Conservation (phyloP, 23 tunicate genomes). For the Halocynthia roretzi region DNA sequence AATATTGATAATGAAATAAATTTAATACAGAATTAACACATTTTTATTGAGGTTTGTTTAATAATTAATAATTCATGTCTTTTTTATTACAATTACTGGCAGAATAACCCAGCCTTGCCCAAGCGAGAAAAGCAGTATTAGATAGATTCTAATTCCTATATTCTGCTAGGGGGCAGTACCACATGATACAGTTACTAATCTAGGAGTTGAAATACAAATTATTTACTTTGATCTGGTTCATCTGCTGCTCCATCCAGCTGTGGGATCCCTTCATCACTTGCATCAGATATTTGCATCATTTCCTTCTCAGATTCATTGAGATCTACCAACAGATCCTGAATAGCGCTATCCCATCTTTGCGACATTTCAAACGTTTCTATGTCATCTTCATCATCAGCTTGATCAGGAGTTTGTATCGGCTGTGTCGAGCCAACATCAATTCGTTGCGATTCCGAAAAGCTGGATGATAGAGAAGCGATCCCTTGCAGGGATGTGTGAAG, state of each 20-base stretch:
- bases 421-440: not conserved
- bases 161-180: too few species aligned
- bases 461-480: not conserved
- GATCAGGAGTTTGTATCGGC: not conserved
- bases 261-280: conserved; percentile 23
- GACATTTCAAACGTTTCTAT: conserved; percentile 53
- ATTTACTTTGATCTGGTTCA: conserved; percentile 22
- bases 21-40: too few species aligned
- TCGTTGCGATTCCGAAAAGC: not conserved
- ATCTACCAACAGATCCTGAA: conserved; percentile 49
- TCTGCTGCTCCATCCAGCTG: conserved; percentile 64
- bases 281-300: not conserved
- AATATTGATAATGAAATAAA: too few species aligned
- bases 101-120: too few species aligned
- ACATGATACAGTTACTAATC: too few species aligned
- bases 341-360: conserved; percentile 82
- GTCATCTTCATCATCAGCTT: conserved; percentile 20
- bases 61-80: too few species aligned
- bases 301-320: not conserved
- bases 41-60: too few species aligned
- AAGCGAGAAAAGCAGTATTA: too few species aligned
- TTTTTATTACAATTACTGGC: too few species aligned
- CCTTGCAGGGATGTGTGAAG: not conserved
- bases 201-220: too few species aligned
- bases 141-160: too few species aligned